phyloP scores from a whole-genome alignment of 2,888 invertebrate genomes.

The Uloborus plumipes region DNA sequence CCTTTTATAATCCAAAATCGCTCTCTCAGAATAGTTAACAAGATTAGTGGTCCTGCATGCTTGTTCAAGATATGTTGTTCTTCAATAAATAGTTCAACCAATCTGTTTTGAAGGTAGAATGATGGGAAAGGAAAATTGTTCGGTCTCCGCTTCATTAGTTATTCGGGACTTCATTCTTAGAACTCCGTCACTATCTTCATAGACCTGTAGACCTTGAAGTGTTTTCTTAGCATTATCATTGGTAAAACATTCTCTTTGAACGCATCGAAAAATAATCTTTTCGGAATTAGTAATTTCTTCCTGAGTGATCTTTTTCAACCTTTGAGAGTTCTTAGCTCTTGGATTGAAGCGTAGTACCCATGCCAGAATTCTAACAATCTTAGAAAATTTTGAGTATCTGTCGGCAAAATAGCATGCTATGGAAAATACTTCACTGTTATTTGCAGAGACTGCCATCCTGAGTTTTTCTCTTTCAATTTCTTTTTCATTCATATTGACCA shows the following conservation, averaged over 20 bases:
- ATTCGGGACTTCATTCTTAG: not conserved
- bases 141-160: not conserved
- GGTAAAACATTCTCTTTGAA: not conserved
- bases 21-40: not conserved
- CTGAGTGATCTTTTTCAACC: no score
- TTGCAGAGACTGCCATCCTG: not conserved
- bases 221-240: not conserved
- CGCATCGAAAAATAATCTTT: not conserved
- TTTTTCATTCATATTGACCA: not conserved
- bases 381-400: constrained; percentile 12
- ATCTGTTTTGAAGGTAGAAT: not conserved
- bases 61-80: not conserved
- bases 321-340: no score
- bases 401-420: not conserved
- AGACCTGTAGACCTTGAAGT: not conserved
- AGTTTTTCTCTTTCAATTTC: not conserved
- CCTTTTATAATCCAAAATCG: constrained; percentile 1
- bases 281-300: not conserved
- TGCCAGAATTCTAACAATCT: constrained; percentile 26
- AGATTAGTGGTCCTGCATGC: not conserved
- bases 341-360: constrained; percentile 14
- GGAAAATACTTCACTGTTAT: not conserved
- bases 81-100: not conserved
- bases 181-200: not conserved
- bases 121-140: not conserved